Evolutionary conservation across 2,888 invertebrate genomes (phyloP), one percentile per base, ranked within the genome.

Genomic region (Podotricha telesiphe): DNA sequence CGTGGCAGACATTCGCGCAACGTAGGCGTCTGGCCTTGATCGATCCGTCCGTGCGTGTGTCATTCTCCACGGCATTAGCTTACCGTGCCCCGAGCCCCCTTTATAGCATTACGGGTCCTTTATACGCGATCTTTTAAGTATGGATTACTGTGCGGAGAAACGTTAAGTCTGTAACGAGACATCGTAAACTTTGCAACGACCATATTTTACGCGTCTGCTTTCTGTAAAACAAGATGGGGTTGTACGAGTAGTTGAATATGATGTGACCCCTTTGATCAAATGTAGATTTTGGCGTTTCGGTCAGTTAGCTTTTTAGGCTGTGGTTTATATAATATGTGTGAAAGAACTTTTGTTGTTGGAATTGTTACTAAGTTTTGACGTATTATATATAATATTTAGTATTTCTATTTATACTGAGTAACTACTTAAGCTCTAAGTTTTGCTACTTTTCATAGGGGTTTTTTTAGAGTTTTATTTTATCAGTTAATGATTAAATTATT

Each of bases 21-120:
- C 72, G 70, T 73, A 72, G 76, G 73, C 83, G 86, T 83, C 83
- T 88, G 86, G 83, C 88, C 86, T 88, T 89, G 88, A 89, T 91
- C 89, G 89, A 90, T 87, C 87, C 82, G 76, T 74, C 79, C 65
- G 69, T 80, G 86, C 84, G 87, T 85, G 84, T 85, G 81, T 83
- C 84, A 82, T 79, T 84, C 61, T 61, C 80, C 79, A 68, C 67
- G 65, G 62, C 47, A 20, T 42, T 42, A 15, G 71, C 75, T 72
- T 74, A 68, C 68, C 73, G 66, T 67, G 71, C 69, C 73, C 71
- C 65, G 51, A 70, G 70, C 72, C 74, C 76, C 69, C 73, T 74
- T 76, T 76, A 74, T 65, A 69, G 67, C 59, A 67, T 66, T 63
- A 69, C 69, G 22, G 62, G 68, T 55, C 45, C 56, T 65, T 65